These are phyloP conservation scores for Tupaia chinensis DNA, from an alignment of 2,113 vertebrate species.

Conservation along the genomic window DNA sequence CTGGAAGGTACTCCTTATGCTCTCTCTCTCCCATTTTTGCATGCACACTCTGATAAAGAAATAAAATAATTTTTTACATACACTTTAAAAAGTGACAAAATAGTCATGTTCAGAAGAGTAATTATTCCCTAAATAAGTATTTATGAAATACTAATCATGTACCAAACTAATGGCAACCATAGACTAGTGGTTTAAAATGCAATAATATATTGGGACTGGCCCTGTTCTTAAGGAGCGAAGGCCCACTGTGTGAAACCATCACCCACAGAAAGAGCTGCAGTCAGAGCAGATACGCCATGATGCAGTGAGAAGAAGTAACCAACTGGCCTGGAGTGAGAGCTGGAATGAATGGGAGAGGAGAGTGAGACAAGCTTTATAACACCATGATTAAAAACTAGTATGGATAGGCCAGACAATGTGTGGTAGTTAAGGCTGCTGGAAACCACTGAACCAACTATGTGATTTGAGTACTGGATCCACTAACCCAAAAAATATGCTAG, in stretches of 20 bases:
- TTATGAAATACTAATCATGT: not conserved
- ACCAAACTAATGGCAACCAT: not conserved
- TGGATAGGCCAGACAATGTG: too few species aligned
- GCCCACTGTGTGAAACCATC: not conserved
- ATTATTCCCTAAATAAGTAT: not conserved
- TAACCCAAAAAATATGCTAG: too few species aligned
- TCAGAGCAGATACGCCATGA: not conserved
- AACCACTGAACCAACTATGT: too few species aligned
- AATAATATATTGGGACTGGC: not conserved
- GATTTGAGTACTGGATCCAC: too few species aligned
- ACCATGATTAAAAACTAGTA: not conserved
- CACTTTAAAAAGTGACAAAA: not conserved
- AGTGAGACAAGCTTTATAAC: not conserved
- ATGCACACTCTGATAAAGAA: too few species aligned
- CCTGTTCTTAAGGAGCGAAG: not conserved
- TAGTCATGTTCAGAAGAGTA: not conserved
- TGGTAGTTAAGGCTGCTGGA: too few species aligned
- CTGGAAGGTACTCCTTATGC: too few species aligned
- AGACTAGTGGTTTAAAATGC: not conserved
- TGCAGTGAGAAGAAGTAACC: not conserved
- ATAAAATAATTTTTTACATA: too few species aligned
- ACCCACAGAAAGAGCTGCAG: not conserved
- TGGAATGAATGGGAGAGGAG: not conserved
- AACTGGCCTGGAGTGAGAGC: not conserved
- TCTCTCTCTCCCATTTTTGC: too few species aligned